phyloP scores from a whole-genome alignment of 2,797 vertebrate genomes.

The Ctenochaetus hawaiiensis region DNA sequence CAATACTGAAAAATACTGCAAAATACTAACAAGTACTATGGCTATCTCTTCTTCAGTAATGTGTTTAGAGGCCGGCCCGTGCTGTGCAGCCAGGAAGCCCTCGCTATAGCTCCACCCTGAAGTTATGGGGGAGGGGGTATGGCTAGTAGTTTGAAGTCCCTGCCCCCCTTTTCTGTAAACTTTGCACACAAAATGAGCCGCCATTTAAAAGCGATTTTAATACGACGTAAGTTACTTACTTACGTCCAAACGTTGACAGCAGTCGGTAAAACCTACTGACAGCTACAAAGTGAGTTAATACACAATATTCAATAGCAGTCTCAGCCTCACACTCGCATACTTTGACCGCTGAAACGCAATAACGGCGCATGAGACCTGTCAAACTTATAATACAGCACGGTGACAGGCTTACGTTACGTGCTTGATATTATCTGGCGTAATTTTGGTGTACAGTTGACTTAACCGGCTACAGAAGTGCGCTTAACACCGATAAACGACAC shows the following conservation, averaged over 20 bases:
- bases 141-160: slow-evolving; percentile 72
- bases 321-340: not conserved
- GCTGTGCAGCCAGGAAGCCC: slow-evolving; percentile 60
- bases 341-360: slow-evolving; percentile 10
- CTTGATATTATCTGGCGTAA: slow-evolving; percentile 3
- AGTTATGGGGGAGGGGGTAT: slow-evolving; percentile 75
- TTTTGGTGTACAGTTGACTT: slow-evolving; percentile 10
- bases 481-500: slow-evolving; percentile 30
- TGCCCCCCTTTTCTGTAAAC: slow-evolving; percentile 83
- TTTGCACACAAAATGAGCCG: slow-evolving; percentile 84
- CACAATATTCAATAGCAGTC: not conserved
- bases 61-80: slow-evolving; percentile 21
- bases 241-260: not conserved
- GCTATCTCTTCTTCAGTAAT: not conserved
- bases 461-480: slow-evolving; percentile 22
- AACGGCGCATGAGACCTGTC: slow-evolving; percentile 22
- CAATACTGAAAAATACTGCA: too few relatives aligned
- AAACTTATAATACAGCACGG: slow-evolving; percentile 4
- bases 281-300: not conserved
- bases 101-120: slow-evolving; percentile 69
- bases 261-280: slow-evolving; percentile 1
- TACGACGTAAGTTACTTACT: slow-evolving; percentile 28
- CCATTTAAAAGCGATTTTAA: slow-evolving; percentile 82
- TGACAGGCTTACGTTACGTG: slow-evolving; percentile 5
- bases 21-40: too few relatives aligned